Base-by-base conservation (phyloP, 2,797 vertebrate genomes). In the Pseudotriccus pelzelni region DNA sequence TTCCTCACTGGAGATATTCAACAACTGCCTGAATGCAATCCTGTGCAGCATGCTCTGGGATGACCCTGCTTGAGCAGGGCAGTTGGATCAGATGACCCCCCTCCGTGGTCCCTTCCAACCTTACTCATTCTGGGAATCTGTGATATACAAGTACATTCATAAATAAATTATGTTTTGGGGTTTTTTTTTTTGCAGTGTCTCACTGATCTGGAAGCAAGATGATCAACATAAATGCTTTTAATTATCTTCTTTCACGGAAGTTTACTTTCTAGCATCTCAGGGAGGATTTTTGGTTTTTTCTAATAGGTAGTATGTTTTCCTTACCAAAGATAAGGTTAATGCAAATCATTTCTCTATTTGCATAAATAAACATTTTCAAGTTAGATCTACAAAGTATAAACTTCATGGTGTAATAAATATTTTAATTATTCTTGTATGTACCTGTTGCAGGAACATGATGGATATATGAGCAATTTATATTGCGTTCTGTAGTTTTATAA, bases 391-490 rank as follows among this genome's bases (percentile, higher is more conserved):
- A 66, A 80, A 75, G 10, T 46, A 67, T 8, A 66, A 67, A 80
- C 28, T 73, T 88, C 9, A 44, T 41, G 9, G 18, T 78, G 37
- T 18, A 90, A 87, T 53, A 81, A 21, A 39, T 92, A 69, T 78
- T 82, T 92, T 80, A 96, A 87, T 89, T 92, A 80, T 91, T 50
- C 43, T 85, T 94, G 4, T 67, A 75, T 24, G 17, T 55, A 86
- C 14, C 55, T n/a, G n/a, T n/a, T n/a, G n/a, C n/a, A n/a, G n/a
- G n/a, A n/a, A n/a, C n/a, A n/a, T n/a, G n/a, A n/a, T n/a, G n/a
- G n/a, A n/a, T n/a, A n/a, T n/a, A n/a, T n/a, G n/a, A n/a, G n/a
- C n/a, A n/a, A n/a, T n/a, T n/a, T n/a, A n/a, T n/a, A n/a, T n/a
- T n/a, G n/a, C n/a, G n/a, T n/a, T n/a, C n/a, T n/a, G n/a, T n/a